A percentile compares a stretch with the other conserved stretches of the same genome.
These are phyloP conservation scores for Bostrychus sinensis DNA, from an alignment of 2,113 vertebrate species.

Conservation along the genomic window DNA sequence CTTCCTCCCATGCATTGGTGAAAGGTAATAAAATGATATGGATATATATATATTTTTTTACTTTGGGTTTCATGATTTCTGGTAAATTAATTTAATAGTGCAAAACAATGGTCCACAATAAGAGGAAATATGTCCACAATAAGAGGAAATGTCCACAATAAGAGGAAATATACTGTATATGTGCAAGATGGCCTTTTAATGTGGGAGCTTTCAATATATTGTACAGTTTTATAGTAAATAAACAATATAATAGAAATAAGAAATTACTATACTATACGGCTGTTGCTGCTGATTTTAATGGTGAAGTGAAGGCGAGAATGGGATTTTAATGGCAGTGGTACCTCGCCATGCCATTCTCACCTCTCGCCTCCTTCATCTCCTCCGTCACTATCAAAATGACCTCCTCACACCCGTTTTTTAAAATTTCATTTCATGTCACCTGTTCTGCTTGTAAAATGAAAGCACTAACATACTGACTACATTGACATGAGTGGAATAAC, in stretches of 20 bases:
- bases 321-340: conserved; percentile 16
- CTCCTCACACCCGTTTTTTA: conserved; percentile 1
- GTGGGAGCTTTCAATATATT: not conserved
- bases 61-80: too few species aligned
- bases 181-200: not conserved
- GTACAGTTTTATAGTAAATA: not conserved
- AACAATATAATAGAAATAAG: not conserved
- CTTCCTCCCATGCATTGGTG: too few species aligned
- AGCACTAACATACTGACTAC: not conserved
- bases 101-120: too few species aligned
- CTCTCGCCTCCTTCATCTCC: conserved; percentile 12
- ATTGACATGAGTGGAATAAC: conserved; percentile 2
- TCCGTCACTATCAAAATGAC: conserved; percentile 28
- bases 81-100: too few species aligned
- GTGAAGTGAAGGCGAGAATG: conserved; percentile 7
- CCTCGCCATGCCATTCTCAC: conserved; percentile 2
- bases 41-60: too few species aligned
- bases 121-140: not conserved
- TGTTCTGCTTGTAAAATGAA: conserved; percentile 8
- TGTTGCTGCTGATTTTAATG: conserved; percentile 26
- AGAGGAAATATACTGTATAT: not conserved
- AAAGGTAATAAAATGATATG: too few species aligned
- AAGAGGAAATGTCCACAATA: not conserved
- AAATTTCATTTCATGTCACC: conserved; percentile 19
- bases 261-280: not conserved